These are phyloP conservation scores for Cryptocephalus primarius DNA, from an alignment of 2,888 invertebrate species.

Conservation along the genomic window DNA sequence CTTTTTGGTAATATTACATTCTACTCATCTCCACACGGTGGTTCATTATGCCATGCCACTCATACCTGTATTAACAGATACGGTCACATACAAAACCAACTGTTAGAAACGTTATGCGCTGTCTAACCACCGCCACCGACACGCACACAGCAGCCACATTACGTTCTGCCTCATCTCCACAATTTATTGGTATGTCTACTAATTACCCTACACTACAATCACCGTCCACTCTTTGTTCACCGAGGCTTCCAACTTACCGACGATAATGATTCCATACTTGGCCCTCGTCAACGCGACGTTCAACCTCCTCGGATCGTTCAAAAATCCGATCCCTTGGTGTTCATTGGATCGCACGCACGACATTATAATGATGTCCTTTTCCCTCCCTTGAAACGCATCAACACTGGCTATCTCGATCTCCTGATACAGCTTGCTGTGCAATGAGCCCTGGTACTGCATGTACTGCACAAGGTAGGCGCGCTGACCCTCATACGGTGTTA, in stretches of 20 bases:
- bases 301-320: constrained; percentile 93
- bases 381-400: constrained; percentile 97
- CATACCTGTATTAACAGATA: too few species aligned
- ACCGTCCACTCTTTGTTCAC: too few species aligned
- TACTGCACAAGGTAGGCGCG: constrained; percentile 94
- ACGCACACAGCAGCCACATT: too few species aligned
- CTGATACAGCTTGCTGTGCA: constrained; percentile 93
- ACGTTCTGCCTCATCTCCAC: too few species aligned
- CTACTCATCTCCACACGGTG: too few species aligned
- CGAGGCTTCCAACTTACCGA: constrained; percentile 72
- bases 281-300: constrained; percentile 98
- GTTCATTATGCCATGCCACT: too few species aligned
- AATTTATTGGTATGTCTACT: too few species aligned
- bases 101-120: too few species aligned
- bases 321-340: constrained; percentile 93
- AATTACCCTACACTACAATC: too few species aligned
- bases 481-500: constrained; percentile 98
- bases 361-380: constrained; percentile 98
- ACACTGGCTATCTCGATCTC: constrained; percentile 99
- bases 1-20: too few species aligned
- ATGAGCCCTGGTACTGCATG: constrained; percentile 96
- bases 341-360: constrained; percentile 96
- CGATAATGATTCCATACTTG: constrained; percentile 94
- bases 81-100: too few species aligned
- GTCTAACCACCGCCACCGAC: too few species aligned